Conservation (phyloP, 2,888 invertebrate genomes). For the Neoitamus cyanurus region DNA sequence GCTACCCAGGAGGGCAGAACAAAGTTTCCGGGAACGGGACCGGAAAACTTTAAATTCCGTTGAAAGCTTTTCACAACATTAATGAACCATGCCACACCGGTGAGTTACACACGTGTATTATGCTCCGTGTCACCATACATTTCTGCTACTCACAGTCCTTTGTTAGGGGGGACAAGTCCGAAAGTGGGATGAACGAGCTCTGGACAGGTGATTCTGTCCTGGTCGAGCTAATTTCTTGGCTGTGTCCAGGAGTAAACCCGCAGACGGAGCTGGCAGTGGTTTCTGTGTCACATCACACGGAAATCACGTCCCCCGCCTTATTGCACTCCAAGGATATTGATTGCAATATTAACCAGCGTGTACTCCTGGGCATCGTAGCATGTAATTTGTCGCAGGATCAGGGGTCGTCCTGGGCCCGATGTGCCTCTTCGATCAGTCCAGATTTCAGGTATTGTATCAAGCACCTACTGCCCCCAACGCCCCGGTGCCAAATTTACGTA, state of each 20-base stretch:
- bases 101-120: background rate
- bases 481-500: background rate
- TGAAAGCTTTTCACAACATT: slow-evolving; percentile 12
- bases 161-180: background rate
- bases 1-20: background rate
- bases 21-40: background rate
- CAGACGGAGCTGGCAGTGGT: background rate
- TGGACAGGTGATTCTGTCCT: background rate
- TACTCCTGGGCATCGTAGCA: background rate
- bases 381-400: background rate
- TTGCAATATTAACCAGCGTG: background rate
- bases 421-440: background rate
- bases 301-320: background rate
- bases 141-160: background rate
- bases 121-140: background rate
- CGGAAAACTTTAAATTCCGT: slow-evolving; percentile 15
- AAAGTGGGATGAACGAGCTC: background rate
- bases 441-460: background rate
- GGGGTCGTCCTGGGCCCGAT: background rate
- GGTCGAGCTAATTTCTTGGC: background rate
- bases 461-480: background rate
- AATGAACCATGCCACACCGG: background rate
- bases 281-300: background rate
- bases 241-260: background rate
- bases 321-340: background rate